These are phyloP conservation scores for Gnathonemus echidnorhynchus DNA, from an alignment of 2,113 vertebrate genomes.

Conservation along the genomic window DNA sequence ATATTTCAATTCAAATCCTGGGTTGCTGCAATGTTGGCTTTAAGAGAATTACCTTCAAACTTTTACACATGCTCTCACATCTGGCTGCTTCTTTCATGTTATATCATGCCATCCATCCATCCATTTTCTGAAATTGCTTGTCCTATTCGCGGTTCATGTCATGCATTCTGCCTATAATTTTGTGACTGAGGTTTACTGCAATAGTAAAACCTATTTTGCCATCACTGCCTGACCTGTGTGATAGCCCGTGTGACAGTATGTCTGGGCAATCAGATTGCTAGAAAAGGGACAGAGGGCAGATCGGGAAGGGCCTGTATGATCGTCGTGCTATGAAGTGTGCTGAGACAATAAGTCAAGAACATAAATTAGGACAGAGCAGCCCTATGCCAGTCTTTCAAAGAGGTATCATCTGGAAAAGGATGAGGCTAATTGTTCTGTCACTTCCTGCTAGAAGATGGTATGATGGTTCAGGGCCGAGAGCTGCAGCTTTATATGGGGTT, in stretches of 20 bases:
- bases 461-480: background rate
- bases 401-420: background rate
- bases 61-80: background rate
- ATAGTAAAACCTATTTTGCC: background rate
- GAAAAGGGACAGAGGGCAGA: background rate
- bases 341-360: background rate
- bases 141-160: background rate
- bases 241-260: background rate
- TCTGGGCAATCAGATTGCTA: background rate
- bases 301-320: background rate
- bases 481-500: background rate
- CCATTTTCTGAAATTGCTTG: background rate
- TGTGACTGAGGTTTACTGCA: background rate
- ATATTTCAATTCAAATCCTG: background rate
- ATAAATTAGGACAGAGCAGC: background rate
- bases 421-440: background rate
- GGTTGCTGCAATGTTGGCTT: background rate
- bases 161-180: background rate
- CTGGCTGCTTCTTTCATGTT: background rate
- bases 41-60: background rate
- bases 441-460: background rate
- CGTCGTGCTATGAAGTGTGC: background rate
- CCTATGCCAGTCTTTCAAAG: background rate
- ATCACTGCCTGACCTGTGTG: background rate
- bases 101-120: too few species aligned